phyloP scores from a whole-genome alignment of 2,113 vertebrate genomes.

The Phrynocephalus versicolor region DNA sequence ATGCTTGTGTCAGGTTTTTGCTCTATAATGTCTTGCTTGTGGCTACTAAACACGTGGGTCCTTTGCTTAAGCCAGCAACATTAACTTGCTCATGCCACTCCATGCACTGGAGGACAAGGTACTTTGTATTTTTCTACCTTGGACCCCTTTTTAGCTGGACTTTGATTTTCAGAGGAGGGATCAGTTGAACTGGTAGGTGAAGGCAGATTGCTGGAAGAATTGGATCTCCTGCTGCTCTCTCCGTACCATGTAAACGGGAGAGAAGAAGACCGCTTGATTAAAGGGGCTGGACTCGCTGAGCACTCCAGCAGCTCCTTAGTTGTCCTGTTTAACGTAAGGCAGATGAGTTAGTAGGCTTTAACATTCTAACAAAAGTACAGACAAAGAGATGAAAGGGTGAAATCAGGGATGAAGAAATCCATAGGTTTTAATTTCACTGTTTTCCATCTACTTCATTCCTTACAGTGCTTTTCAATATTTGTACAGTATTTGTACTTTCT shows the following conservation, averaged over 20 bases:
- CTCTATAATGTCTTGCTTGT: constrained; percentile 62
- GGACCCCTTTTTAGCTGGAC: constrained; percentile 82
- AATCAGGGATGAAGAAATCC: not conserved
- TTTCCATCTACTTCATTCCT: not conserved
- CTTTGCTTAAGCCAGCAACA: constrained; percentile 57
- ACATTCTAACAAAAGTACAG: constrained; percentile 21
- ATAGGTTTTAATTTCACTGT: not conserved
- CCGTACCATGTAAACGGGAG: constrained; percentile 73
- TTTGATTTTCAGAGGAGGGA: constrained; percentile 81
- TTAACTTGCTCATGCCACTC: constrained; percentile 67
- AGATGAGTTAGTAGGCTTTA: constrained; percentile 54
- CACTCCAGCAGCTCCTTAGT: constrained; percentile 70
- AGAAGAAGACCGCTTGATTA: constrained; percentile 61
- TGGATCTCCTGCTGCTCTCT: constrained; percentile 73
- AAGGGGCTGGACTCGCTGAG: constrained; percentile 55
- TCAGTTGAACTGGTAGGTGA: constrained; percentile 79
- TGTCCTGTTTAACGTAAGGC: constrained; percentile 66
- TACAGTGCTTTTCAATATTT: no score
- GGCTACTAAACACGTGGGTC: constrained; percentile 57
- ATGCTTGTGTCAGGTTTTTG: constrained; percentile 38
- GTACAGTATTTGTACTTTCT: no score
- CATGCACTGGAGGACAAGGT: constrained; percentile 60
- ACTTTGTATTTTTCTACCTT: constrained; percentile 83
- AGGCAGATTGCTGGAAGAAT: constrained; percentile 75
- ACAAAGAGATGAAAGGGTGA: not conserved